A percentile compares a stretch with the other conserved stretches of the same genome.
These are phyloP conservation scores for Haplochromis burtoni DNA, from an alignment of 2,113 vertebrate genomes.

Conservation along the genomic window DNA sequence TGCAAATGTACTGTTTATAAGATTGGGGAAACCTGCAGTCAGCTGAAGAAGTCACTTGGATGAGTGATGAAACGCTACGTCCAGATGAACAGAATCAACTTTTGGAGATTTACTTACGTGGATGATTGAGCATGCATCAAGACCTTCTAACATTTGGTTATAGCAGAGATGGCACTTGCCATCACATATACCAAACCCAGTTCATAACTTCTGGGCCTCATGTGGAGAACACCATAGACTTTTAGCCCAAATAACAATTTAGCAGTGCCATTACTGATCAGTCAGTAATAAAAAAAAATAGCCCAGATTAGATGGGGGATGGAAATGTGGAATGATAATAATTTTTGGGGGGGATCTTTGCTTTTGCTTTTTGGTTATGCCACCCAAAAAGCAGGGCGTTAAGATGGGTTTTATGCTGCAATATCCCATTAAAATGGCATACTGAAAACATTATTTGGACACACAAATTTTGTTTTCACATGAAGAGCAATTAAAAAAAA, in stretches of 20 bases:
- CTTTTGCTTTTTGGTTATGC: neutral
- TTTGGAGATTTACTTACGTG: neutral
- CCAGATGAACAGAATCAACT: neutral
- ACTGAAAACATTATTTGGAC: neutral
- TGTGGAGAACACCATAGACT: neutral
- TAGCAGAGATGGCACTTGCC: neutral
- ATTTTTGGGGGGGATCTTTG: neutral
- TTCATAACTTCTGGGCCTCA: neutral
- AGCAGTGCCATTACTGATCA: neutral
- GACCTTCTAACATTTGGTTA: neutral
- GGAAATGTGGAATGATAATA: neutral
- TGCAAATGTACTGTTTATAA: neutral
- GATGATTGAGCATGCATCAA: neutral
- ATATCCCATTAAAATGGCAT: neutral
- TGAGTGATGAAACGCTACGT: neutral
- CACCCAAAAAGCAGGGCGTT: neutral
- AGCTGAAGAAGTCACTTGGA: neutral
- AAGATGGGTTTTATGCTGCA: neutral
- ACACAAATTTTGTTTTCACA: neutral
- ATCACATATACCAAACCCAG: neutral
- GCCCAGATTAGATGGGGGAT: neutral
- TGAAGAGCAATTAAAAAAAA: rapidly evolving
- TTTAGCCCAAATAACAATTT: neutral
- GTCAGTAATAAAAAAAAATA: neutral
- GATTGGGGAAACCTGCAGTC: neutral